Evolutionary conservation across 35 echinoderm and acorn worm genomes (phyloP).

Genomic region (Eucidaris tribuloides): DNA sequence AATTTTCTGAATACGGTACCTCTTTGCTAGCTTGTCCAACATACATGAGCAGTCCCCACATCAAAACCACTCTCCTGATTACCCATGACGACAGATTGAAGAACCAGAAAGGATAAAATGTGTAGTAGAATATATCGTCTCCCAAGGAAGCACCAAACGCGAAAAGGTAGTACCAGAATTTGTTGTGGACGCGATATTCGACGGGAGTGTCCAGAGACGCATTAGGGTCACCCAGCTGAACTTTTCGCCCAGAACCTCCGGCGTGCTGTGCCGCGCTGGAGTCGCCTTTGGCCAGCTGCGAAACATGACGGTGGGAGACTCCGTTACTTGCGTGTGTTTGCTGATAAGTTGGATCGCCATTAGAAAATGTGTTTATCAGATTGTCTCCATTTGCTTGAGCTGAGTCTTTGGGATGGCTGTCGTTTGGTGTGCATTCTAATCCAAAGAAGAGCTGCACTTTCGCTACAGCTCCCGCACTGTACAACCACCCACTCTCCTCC

Average conservation of each 20-base stretch:
- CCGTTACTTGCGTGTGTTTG: not conserved
- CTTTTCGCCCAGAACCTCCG: not conserved
- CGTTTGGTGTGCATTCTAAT: conserved; percentile 7
- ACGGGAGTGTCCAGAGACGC: not conserved
- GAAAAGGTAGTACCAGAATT: conserved; percentile 87
- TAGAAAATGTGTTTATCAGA: no score
- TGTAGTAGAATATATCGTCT: conserved; percentile 88
- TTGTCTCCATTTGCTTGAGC: no score
- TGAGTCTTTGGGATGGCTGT: no score
- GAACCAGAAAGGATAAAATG: conserved; percentile 73
- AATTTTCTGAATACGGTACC: conserved; percentile 29
- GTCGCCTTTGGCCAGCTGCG: not conserved
- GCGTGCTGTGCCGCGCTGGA: not conserved
- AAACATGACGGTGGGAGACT: not conserved
- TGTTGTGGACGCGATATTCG: conserved; percentile 65
- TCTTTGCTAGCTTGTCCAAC: conserved; percentile 90
- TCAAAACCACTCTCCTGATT: conserved; percentile 60
- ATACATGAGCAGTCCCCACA: conserved; percentile 91
- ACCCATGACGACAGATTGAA: conserved; percentile 71
- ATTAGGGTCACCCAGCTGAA: not conserved
- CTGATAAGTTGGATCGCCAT: not conserved
- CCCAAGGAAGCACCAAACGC: conserved; percentile 71
- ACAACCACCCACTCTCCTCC: not conserved
- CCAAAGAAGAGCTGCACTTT: conserved; percentile 39
- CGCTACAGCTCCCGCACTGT: conserved; percentile 31